Evolutionary conservation across 2,888 invertebrate genomes (phyloP).

Genomic region (Drosophila flavopinicola): DNA sequence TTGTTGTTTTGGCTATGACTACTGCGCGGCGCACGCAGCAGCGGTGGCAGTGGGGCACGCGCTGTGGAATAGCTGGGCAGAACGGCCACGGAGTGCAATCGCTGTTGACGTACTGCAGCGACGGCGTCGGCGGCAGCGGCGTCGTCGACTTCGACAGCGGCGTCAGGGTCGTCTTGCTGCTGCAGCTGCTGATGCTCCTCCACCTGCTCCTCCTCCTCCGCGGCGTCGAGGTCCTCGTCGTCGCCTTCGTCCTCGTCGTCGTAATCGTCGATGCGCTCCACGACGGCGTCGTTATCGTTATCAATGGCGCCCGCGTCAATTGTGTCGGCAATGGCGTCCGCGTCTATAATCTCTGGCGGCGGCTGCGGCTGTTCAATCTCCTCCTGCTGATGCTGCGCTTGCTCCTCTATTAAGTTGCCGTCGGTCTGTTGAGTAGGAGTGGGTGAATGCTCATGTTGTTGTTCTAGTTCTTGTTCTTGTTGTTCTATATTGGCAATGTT

Average conservation of each 20-base stretch:
- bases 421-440: constrained; percentile 71
- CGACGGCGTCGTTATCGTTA: constrained; percentile 63
- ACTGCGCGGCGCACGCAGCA: constrained; percentile 56
- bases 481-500: constrained; percentile 43
- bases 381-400: constrained; percentile 18
- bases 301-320: constrained; percentile 68
- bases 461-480: constrained; percentile 6
- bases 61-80: constrained; percentile 58
- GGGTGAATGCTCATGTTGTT: constrained; percentile 68
- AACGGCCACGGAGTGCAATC: constrained; percentile 69
- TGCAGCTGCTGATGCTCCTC: constrained; percentile 24
- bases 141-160: constrained; percentile 19
- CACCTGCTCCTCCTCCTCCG: constrained; percentile 24
- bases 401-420: constrained; percentile 17
- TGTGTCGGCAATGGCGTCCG: constrained; percentile 66
- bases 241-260: constrained; percentile 66
- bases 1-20: background rate
- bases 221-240: constrained; percentile 52
- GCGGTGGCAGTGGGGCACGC: constrained; percentile 59
- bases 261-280: constrained; percentile 76
- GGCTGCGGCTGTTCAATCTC: constrained; percentile 17
- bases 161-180: constrained; percentile 6
- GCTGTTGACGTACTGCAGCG: constrained; percentile 22
- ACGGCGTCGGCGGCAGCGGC: constrained; percentile 12
- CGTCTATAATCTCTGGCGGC: constrained; percentile 44